Evolutionary conservation across 2,888 invertebrate species (phyloP).

Genomic region (Ceramica pisi): DNA sequence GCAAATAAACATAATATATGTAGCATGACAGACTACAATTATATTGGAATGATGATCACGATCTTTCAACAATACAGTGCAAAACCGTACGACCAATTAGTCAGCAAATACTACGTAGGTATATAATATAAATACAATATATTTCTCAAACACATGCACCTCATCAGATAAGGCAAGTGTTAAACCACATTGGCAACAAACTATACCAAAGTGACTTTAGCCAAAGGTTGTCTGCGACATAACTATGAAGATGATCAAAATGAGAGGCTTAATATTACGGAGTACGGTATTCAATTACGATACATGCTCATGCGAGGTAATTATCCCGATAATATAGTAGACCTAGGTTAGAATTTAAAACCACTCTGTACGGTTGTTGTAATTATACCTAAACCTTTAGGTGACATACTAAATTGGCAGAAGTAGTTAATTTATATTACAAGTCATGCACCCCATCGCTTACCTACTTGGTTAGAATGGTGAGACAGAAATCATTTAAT

Average conservation of each 20-base stretch:
- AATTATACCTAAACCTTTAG: conserved; percentile 29
- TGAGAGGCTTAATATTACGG: conserved; percentile 28
- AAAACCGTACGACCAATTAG: no score
- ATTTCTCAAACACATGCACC: not conserved
- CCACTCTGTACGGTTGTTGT: conserved; percentile 3
- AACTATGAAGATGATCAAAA: conserved; percentile 42
- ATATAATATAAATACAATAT: no score
- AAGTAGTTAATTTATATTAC: not conserved
- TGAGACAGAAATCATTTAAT: not conserved
- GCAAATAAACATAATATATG: not conserved
- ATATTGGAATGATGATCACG: not conserved
- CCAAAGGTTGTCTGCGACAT: conserved; percentile 37
- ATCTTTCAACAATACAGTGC: not conserved
- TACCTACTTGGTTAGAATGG: not conserved
- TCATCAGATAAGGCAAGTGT: conserved; percentile 6
- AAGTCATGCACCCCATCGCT: not conserved
- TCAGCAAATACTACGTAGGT: no score
- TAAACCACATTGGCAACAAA: conserved; percentile 4
- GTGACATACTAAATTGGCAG: not conserved
- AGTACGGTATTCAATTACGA: conserved; percentile 42
- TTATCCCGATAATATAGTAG: conserved; percentile 27
- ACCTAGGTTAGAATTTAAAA: conserved; percentile 25
- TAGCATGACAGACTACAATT: not conserved
- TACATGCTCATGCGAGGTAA: conserved; percentile 20
- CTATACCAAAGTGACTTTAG: conserved; percentile 8